A percentile compares a stretch with the other conserved stretches of the same genome.
These are phyloP conservation scores for Drosophila orosa DNA, from an alignment of 1,140 invertebrate species.

Conservation along the genomic window DNA sequence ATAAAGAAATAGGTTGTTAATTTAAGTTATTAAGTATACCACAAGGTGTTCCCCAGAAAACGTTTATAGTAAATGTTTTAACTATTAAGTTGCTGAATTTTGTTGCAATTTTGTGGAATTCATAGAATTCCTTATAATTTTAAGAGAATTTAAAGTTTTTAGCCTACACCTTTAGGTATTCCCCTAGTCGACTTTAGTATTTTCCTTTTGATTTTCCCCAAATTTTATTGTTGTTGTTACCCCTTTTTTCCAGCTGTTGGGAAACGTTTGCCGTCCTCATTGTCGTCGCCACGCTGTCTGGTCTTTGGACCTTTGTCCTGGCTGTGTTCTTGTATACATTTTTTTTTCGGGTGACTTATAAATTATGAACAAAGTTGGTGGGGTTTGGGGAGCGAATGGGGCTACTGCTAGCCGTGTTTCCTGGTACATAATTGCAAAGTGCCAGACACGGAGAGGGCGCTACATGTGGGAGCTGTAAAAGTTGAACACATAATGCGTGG, in stretches of 20 bases:
- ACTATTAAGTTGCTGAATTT: no score
- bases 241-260: slow-evolving; percentile 57
- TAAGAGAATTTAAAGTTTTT: neutral
- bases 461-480: slow-evolving; percentile 50
- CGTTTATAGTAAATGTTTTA: no score
- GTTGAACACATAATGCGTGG: slow-evolving; percentile 35
- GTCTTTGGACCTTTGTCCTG: slow-evolving; percentile 50
- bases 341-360: slow-evolving; percentile 61
- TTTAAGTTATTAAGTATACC: neutral
- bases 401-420: slow-evolving; percentile 22
- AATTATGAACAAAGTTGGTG: slow-evolving; percentile 72
- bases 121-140: no score
- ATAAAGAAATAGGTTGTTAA: no score
- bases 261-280: slow-evolving; percentile 56
- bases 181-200: neutral
- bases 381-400: neutral
- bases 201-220: neutral
- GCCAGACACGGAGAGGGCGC: slow-evolving; percentile 7
- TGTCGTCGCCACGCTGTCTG: slow-evolving; percentile 75
- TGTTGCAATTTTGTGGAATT: no score
- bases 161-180: neutral
- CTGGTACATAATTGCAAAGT: slow-evolving; percentile 67
- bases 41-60: no score
- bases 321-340: slow-evolving; percentile 23
- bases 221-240: slow-evolving; percentile 46